Conservation (phyloP, 2,888 invertebrate species). For the Chelonus formosanus region DNA sequence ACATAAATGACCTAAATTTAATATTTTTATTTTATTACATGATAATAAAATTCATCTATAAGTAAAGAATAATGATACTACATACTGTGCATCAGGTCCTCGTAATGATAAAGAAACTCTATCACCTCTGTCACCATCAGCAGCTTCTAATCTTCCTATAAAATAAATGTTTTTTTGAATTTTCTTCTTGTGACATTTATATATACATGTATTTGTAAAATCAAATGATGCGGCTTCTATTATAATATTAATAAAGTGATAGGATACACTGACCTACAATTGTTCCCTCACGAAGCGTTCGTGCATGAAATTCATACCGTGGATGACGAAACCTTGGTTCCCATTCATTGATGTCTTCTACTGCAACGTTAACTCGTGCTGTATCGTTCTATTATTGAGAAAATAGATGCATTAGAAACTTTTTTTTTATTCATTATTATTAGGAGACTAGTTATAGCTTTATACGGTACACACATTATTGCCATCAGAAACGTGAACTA, state of each 20-base stretch:
- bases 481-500: slow-evolving; percentile 85
- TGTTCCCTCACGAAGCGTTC: slow-evolving; percentile 56
- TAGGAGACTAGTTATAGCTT: background rate
- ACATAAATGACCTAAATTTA: slow-evolving; percentile 69
- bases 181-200: background rate
- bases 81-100: slow-evolving; percentile 75
- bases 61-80: slow-evolving; percentile 19
- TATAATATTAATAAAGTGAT: background rate
- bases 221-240: background rate
- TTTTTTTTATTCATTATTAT: slow-evolving; percentile 2
- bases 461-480: slow-evolving; percentile 68
- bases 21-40: too few relatives aligned
- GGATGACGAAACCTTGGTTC: slow-evolving; percentile 89
- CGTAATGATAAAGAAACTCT: slow-evolving; percentile 75
- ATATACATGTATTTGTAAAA: too few relatives aligned
- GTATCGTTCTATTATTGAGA: slow-evolving; percentile 79
- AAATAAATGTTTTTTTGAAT: background rate
- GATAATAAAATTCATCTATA: too few relatives aligned
- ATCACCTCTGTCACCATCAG: slow-evolving; percentile 85
- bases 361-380: slow-evolving; percentile 80
- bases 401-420: background rate
- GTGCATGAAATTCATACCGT: slow-evolving; percentile 80
- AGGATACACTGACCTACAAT: slow-evolving; percentile 53
- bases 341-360: slow-evolving; percentile 91
- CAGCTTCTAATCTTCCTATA: slow-evolving; percentile 80